Percentiles rank a stretch among this genome's conserved stretches.
Conservation (phyloP, 2,888 invertebrate species). For the Calameuta idolon region DNA sequence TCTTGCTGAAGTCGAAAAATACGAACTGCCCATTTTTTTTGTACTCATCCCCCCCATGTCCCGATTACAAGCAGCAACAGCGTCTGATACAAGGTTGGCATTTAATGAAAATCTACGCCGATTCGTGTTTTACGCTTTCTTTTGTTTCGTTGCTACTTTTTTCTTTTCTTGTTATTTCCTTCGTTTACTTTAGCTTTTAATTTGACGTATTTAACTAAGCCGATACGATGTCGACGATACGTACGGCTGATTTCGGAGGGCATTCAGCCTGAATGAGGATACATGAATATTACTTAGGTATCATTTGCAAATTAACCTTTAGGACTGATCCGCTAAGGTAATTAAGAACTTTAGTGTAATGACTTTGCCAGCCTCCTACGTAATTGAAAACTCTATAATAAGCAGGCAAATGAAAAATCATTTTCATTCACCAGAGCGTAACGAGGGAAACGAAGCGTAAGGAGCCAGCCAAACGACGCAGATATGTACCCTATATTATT, state of each 20-base stretch:
- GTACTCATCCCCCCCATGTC: neutral
- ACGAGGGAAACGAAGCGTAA: neutral
- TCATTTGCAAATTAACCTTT: neutral
- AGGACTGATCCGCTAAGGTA: neutral
- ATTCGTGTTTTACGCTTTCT: constrained; percentile 14
- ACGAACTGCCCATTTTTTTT: constrained; percentile 23
- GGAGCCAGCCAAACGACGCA: neutral
- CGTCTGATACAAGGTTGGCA: constrained; percentile 22
- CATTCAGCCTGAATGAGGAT: neutral
- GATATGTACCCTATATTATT: neutral
- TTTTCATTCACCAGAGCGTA: neutral
- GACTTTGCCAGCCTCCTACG: neutral
- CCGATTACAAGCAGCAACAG: constrained; percentile 16
- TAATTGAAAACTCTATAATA: neutral
- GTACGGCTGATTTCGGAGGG: neutral
- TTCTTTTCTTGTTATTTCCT: neutral
- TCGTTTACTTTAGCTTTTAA: neutral
- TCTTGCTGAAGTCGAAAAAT: constrained; percentile 1
- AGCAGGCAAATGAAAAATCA: neutral
- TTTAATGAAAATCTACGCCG: constrained; percentile 38
- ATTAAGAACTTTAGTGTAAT: neutral
- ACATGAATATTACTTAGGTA: neutral
- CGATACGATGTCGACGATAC: neutral
- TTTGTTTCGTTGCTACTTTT: neutral
- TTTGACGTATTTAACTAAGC: neutral